These are phyloP conservation scores for Microtus montanus DNA, from an alignment of 2,113 vertebrate species.

Conservation along the genomic window DNA sequence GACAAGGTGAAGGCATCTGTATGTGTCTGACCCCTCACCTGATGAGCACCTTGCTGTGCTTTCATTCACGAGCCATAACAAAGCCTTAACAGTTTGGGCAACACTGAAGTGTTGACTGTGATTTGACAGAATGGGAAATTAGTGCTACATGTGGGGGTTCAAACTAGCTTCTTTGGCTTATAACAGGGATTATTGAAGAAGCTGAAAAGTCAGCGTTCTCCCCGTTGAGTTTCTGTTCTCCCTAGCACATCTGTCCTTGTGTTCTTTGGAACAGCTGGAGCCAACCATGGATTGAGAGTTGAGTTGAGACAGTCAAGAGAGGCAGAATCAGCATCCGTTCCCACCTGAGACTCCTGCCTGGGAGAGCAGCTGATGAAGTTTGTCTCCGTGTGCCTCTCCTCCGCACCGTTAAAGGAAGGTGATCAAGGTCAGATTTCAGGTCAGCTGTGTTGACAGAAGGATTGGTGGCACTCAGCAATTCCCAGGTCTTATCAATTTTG, in stretches of 20 bases:
- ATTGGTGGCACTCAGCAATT: conserved; percentile 74
- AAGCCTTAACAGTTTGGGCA: background rate
- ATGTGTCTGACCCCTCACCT: background rate
- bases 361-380: background rate
- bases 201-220: background rate
- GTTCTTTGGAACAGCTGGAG: background rate
- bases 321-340: background rate
- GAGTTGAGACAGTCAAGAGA: background rate
- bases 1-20: background rate
- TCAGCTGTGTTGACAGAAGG: conserved; percentile 84
- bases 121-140: background rate
- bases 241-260: background rate
- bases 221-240: background rate
- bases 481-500: conserved; percentile 83
- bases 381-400: background rate
- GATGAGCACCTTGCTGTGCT: background rate
- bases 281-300: background rate
- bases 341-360: background rate
- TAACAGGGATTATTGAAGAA: background rate
- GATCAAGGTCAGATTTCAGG: conserved; percentile 79
- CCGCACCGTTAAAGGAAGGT: background rate
- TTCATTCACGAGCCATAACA: background rate
- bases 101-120: background rate
- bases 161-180: background rate
- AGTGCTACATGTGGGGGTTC: background rate